Evolutionary conservation across 2,888 invertebrate species (phyloP), one percentile per base, ranked within the genome.

Genomic region (Drosophila pseudotakahashii): DNA sequence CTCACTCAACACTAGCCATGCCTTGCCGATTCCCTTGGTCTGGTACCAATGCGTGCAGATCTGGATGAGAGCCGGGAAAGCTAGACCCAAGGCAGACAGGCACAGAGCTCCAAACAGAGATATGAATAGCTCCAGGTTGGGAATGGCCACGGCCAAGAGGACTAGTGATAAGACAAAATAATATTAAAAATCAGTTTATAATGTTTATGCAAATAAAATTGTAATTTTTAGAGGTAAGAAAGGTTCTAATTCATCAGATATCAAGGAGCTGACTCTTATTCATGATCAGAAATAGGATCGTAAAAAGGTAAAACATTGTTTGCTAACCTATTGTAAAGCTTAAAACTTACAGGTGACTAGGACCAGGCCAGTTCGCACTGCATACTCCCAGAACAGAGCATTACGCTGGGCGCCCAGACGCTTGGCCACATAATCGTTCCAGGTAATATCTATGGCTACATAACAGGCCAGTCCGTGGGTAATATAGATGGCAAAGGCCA

Each of bases 401-500:
- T 93, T 93, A 6, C 94, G 93, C 90, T 93, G 94, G 88, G 94
- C 94, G 51, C 94, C 94, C 47, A 96, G 92, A 74, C 92, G 93
- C 9, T 93, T 93, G 14, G 93, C 92, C 9, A 96, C 92, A 90
- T 95, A 96, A 62, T 95, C 95, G 84, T 96, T 97, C 97, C 98
- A 98, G 48, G 97, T 93, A 77, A 99, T 97, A 87, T 97, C 97
- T 81, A 98, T 96, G 7, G 99, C 98, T 2, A 99, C 99, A 92
- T 98, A 99, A 92, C 98, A 97, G 87, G 98, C 98, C 37, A 99
- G 93, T 0, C 96, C 96, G 91, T 99, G 99, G 0, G 98, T 97
- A 59, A 98, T 95, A 92, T 96, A 98, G 78, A 99, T 98, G 0
- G 97, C 95, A 74, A 96, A 92, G 0, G 97, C 96, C 51, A 97